Percentiles rank a stretch among this genome's conserved stretches.
These are phyloP conservation scores for Strigamia crassipes DNA, from an alignment of 2,888 invertebrate species.

Conservation along the genomic window DNA sequence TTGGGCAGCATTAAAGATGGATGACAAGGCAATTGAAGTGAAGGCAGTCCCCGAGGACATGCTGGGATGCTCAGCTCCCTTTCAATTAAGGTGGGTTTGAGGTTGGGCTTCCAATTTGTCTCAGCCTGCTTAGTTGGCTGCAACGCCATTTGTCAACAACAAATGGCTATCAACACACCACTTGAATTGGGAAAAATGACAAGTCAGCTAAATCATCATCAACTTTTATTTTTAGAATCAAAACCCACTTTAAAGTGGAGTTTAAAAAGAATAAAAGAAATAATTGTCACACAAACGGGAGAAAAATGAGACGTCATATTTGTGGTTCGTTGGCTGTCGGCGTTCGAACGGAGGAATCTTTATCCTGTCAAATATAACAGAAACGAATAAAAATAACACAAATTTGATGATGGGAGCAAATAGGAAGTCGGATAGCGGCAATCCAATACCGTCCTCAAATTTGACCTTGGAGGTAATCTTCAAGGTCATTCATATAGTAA, in stretches of 20 bases:
- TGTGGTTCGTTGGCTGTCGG: too few species aligned
- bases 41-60: not conserved
- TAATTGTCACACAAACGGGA: too few species aligned
- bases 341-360: too few species aligned
- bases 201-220: not conserved
- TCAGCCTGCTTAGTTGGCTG: slow-evolving; percentile 10
- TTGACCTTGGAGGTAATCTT: too few species aligned
- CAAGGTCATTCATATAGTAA: too few species aligned
- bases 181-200: not conserved
- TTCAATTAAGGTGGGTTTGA: not conserved
- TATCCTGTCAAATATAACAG: too few species aligned
- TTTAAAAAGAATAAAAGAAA: too few species aligned
- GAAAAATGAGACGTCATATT: too few species aligned
- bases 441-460: too few species aligned
- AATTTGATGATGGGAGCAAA: too few species aligned
- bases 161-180: slow-evolving; percentile 10
- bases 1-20: slow-evolving; percentile 3
- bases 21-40: slow-evolving; percentile 10
- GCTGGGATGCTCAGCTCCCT: not conserved
- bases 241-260: not conserved
- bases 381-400: too few species aligned
- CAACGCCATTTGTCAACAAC: not conserved
- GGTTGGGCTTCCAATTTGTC: not conserved
- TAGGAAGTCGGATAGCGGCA: too few species aligned
- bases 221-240: not conserved